Conservation (phyloP, 2,888 invertebrate species). For the Ditula angustiorana region DNA sequence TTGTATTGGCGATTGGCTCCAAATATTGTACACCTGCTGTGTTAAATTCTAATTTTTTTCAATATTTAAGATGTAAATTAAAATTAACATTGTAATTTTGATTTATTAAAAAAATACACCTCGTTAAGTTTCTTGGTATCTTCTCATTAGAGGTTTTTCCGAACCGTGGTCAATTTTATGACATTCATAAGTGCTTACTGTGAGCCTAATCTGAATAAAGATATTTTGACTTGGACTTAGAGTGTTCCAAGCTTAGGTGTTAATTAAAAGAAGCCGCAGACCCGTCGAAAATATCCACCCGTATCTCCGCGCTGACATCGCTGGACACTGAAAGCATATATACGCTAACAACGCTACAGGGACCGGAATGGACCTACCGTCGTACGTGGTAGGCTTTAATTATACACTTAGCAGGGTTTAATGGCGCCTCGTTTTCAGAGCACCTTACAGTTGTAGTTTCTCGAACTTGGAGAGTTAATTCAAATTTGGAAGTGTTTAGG, state of each 20-base stretch:
- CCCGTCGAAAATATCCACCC: conserved; percentile 15
- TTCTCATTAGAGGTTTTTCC: no score
- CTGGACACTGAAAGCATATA: conserved; percentile 43
- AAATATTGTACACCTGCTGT: no score
- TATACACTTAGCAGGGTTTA: conserved; percentile 63
- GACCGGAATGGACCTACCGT: conserved; percentile 51
- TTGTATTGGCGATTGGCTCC: no score
- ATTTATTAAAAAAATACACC: no score
- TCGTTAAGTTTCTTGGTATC: no score
- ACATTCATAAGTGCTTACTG: no score
- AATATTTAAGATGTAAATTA: no score
- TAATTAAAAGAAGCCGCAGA: neutral
- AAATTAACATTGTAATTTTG: no score
- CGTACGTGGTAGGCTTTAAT: conserved; percentile 65
- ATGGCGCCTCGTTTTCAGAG: conserved; percentile 53
- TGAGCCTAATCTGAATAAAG: no score
- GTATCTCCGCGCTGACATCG: conserved; percentile 39
- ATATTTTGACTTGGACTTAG: neutral
- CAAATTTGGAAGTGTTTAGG: conserved; percentile 4
- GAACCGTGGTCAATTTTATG: no score
- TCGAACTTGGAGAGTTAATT: conserved; percentile 18
- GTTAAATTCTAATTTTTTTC: no score
- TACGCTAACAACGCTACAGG: conserved; percentile 43
- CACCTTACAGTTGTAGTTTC: conserved; percentile 46
- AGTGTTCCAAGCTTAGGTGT: no score